These are phyloP conservation scores for Seriola rivoliana DNA, from an alignment of 2,113 vertebrate genomes.

Conservation along the genomic window DNA sequence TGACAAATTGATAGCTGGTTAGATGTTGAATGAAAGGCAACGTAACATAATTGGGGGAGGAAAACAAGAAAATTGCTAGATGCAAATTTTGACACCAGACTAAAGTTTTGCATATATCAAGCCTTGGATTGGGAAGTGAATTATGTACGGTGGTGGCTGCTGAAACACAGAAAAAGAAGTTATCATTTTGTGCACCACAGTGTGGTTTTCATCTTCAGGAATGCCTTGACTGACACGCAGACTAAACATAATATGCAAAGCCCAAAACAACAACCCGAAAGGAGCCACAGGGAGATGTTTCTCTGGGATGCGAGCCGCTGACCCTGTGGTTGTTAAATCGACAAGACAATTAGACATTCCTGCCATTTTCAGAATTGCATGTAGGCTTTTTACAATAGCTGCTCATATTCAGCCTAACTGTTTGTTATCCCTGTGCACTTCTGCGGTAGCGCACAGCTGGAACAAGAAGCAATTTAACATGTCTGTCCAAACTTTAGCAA, in stretches of 20 bases:
- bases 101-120: constrained; percentile 58
- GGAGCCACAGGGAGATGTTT: constrained; percentile 41
- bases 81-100: constrained; percentile 43
- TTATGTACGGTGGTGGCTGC: constrained; percentile 42
- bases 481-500: constrained; percentile 18
- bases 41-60: constrained; percentile 50
- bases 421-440: not conserved
- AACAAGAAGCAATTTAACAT: constrained; percentile 14
- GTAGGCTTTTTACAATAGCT: constrained; percentile 21
- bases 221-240: constrained; percentile 51
- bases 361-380: constrained; percentile 52
- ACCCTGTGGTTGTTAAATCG: constrained; percentile 49
- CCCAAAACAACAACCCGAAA: constrained; percentile 53
- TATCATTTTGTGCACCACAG: constrained; percentile 33
- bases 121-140: constrained; percentile 39
- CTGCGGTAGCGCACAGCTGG: constrained; percentile 2
- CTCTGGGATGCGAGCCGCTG: constrained; percentile 16
- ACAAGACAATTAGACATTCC: constrained; percentile 68
- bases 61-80: constrained; percentile 57
- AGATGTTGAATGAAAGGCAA: constrained; percentile 32
- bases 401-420: constrained; percentile 31
- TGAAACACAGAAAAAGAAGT: constrained; percentile 50
- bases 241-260: constrained; percentile 62
- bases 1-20: constrained; percentile 58
- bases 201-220: constrained; percentile 62